Percentiles rank a stretch among this genome's conserved stretches.
Evolutionary conservation across 2,113 vertebrate genomes (phyloP).

Genomic region (Cervus canadensis): DNA sequence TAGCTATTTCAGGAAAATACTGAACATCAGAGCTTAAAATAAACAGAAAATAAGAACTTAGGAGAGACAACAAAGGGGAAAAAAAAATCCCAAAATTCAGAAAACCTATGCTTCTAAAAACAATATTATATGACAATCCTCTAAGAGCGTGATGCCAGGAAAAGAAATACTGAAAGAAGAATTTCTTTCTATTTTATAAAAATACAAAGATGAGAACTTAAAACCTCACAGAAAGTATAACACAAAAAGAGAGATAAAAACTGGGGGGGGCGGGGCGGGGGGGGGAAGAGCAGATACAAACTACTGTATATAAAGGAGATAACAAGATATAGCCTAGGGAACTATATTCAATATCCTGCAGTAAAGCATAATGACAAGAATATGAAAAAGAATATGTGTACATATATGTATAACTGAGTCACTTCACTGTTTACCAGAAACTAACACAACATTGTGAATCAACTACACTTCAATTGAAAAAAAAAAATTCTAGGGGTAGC

Average conservation of each 20-base stretch:
- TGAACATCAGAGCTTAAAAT: conserved; percentile 6
- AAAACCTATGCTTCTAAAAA: background rate
- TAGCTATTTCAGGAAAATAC: background rate
- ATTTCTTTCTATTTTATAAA: background rate
- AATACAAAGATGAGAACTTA: background rate
- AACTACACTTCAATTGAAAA: background rate
- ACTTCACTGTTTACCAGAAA: background rate
- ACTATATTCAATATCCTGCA: background rate
- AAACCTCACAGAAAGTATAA: background rate
- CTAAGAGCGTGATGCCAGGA: background rate
- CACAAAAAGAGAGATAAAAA: background rate
- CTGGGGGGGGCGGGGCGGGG: too few relatives aligned
- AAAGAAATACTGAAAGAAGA: background rate
- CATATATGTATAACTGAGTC: background rate
- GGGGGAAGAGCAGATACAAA: background rate
- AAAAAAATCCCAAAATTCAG: background rate
- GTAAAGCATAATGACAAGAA: background rate
- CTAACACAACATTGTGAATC: background rate
- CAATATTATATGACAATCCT: background rate
- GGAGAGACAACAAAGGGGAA: background rate
- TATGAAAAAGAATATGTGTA: background rate
- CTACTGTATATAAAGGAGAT: background rate
- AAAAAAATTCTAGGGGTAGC: background rate
- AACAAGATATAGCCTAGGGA: background rate
- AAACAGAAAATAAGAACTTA: background rate